phyloP scores from a whole-genome alignment of 2,888 invertebrate species.

The Eumerus sabulonum region DNA sequence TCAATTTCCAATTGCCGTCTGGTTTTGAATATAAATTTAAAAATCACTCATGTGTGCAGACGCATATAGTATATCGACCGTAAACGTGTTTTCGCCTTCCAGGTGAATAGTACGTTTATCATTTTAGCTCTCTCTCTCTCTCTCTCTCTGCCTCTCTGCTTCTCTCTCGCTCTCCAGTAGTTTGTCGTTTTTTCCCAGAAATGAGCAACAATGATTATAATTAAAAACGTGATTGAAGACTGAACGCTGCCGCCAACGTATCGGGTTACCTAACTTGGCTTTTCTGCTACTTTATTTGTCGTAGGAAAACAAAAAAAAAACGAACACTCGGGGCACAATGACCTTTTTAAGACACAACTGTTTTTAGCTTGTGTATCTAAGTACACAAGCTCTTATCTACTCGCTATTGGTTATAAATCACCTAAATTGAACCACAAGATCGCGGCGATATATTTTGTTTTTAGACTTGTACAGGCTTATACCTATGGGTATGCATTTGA shows the following conservation, averaged over 20 bases:
- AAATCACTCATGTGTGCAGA: neutral
- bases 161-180: too few species aligned
- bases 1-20: conserved; percentile 14
- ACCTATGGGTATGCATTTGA: conserved; percentile 24
- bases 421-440: too few species aligned
- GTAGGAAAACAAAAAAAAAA: neutral
- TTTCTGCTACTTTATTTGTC: neutral
- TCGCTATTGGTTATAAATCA: too few species aligned
- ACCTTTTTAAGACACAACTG: conserved; percentile 25
- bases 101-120: conserved; percentile 47
- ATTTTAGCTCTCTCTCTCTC: too few species aligned
- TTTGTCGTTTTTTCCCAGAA: conserved; percentile 30
- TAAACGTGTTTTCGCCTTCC: conserved; percentile 24
- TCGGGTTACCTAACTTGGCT: conserved; percentile 17
- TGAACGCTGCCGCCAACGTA: conserved; percentile 27
- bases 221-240: conserved; percentile 20
- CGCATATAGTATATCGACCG: conserved; percentile 13
- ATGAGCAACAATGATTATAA: conserved; percentile 10
- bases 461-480: conserved; percentile 13
- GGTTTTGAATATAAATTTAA: conserved; percentile 33
- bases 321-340: conserved; percentile 29
- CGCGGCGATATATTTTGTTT: too few species aligned
- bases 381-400: conserved; percentile 1
- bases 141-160: too few species aligned
- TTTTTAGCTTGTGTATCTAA: neutral